Conservation (phyloP, 1,140 invertebrate genomes). For the Telenomus remus region DNA sequence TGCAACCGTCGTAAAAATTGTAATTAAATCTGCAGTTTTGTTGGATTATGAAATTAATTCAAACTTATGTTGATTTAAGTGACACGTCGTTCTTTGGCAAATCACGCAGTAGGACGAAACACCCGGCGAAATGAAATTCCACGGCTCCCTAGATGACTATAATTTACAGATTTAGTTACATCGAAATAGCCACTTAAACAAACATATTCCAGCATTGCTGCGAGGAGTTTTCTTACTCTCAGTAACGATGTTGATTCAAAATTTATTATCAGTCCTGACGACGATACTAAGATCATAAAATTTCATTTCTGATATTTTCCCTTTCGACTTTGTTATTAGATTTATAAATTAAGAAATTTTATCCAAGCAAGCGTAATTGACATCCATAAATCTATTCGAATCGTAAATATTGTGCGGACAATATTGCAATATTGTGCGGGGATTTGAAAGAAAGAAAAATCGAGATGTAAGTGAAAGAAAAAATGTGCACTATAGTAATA, state of each 20-base stretch:
- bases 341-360: too few species aligned
- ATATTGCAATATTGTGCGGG: conserved; percentile 29
- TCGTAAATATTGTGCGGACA: conserved; percentile 2
- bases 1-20: too few species aligned
- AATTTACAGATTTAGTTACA: conserved; percentile 45
- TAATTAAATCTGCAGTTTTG: too few species aligned
- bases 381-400: conserved; percentile 10
- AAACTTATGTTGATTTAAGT: conserved; percentile 27
- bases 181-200: conserved; percentile 19
- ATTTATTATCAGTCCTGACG: too few species aligned
- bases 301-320: too few species aligned
- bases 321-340: too few species aligned
- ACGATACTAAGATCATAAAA: too few species aligned
- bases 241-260: neutral
- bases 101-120: conserved; percentile 25
- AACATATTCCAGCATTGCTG: conserved; percentile 17
- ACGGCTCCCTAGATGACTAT: conserved; percentile 34
- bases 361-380: too few species aligned
- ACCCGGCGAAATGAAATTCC: conserved; percentile 49
- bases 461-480: conserved; percentile 43
- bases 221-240: conserved; percentile 27
- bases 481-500: conserved; percentile 42
- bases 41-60: conserved; percentile 19
- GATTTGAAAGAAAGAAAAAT: conserved; percentile 26
- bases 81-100: conserved; percentile 16